Conservation (phyloP, 1,140 invertebrate species). For the Tetramorium alpestre region DNA sequence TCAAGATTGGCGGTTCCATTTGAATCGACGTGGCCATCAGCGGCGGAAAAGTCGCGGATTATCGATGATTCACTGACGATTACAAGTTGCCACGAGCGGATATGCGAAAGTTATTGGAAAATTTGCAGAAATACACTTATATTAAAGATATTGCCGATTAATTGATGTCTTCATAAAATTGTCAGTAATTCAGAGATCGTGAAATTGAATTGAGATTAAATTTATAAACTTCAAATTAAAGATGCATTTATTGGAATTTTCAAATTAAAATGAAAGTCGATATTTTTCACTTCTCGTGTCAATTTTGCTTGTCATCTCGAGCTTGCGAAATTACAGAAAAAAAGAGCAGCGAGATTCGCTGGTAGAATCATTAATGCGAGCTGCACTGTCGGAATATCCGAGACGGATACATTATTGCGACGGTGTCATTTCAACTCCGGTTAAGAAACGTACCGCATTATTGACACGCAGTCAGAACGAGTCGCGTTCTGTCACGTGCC, state of each 20-base stretch:
- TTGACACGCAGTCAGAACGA: constrained; percentile 48
- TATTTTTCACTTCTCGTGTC: neutral
- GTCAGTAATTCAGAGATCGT: neutral
- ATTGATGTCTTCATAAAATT: neutral
- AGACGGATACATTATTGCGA: neutral
- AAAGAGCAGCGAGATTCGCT: neutral
- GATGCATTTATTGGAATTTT: neutral
- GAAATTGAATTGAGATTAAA: neutral
- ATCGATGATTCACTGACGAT: neutral
- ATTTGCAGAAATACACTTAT: neutral
- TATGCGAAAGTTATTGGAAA: neutral
- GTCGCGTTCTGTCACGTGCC: constrained; percentile 33
- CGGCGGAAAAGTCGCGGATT: neutral
- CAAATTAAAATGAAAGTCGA: neutral
- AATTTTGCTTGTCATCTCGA: too few relatives aligned
- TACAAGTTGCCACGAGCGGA: neutral
- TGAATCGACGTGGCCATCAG: constrained; percentile 1
- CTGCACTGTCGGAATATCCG: neutral
- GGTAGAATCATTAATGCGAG: neutral
- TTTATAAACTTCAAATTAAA: neutral
- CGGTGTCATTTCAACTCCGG: neutral
- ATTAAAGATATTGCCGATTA: neutral
- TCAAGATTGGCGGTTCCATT: constrained; percentile 43
- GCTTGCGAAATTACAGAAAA: too few relatives aligned
- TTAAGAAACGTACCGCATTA: constrained; percentile 46